Conservation (phyloP, 1,140 invertebrate genomes). For the Bombus consobrinus region DNA sequence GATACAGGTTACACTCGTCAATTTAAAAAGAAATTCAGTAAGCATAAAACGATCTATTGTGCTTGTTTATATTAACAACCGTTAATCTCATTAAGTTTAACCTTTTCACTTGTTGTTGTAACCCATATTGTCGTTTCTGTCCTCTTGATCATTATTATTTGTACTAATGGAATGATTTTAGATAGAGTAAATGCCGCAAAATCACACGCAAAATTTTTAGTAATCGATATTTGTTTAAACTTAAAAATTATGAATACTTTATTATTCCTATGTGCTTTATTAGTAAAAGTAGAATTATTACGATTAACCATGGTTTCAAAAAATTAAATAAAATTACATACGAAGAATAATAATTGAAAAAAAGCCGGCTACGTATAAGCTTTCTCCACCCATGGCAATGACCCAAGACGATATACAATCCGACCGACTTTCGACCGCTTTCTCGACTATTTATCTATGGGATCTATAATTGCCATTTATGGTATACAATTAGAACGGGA, state of each 20-base stretch:
- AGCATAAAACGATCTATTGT: background rate
- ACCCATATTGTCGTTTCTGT: background rate
- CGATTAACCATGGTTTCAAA: background rate
- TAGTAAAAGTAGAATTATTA: background rate
- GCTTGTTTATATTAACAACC: background rate
- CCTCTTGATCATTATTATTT: background rate
- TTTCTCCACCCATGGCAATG: conserved; percentile 76
- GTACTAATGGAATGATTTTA: background rate
- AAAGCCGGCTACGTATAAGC: conserved; percentile 59
- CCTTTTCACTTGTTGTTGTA: background rate
- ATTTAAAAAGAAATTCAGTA: background rate
- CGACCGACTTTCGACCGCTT: conserved; percentile 78
- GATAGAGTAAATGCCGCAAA: no score
- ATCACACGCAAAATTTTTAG: background rate
- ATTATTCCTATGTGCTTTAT: no score
- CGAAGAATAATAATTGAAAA: conserved; percentile 24
- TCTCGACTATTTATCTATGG: conserved; percentile 62
- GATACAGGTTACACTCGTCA: no score
- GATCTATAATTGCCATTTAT: conserved; percentile 21
- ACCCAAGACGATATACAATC: conserved; percentile 71
- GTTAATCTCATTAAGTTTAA: background rate
- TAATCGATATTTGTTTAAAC: background rate
- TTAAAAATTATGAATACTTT: background rate
- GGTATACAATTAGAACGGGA: no score
- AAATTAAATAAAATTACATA: background rate